Conservation (phyloP, 1,140 invertebrate species). For the Acromyrmex charruanus region DNA sequence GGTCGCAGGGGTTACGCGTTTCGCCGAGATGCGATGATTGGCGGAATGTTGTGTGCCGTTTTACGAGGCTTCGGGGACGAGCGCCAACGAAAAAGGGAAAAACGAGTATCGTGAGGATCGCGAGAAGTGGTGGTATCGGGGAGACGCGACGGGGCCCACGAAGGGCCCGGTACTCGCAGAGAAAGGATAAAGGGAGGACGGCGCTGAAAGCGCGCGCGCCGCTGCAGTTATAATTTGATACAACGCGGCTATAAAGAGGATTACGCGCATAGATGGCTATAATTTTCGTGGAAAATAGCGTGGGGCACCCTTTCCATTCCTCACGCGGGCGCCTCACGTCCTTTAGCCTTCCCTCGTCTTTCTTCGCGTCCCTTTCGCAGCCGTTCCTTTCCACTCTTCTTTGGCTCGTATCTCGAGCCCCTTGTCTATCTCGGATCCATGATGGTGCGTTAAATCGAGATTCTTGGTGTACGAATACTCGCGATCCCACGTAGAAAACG, state of each 20-base stretch:
- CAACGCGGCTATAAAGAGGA: conserved; percentile 76
- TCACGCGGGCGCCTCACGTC: conserved; percentile 44
- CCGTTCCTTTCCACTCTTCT: background rate
- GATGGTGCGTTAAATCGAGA: conserved; percentile 38
- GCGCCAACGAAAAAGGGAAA: conserved; percentile 51
- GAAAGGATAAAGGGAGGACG: background rate
- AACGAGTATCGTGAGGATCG: conserved; percentile 45
- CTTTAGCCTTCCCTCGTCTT: conserved; percentile 36
- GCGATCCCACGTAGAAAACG: background rate
- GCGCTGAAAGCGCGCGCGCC: conserved; percentile 57
- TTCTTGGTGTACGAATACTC: conserved; percentile 15
- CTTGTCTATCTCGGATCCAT: background rate
- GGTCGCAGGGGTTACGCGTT: conserved; percentile 63
- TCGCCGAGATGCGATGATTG: conserved; percentile 74
- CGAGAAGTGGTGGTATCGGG: background rate
- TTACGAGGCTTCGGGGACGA: conserved; percentile 76
- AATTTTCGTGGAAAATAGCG: conserved; percentile 77
- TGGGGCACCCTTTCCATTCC: conserved; percentile 45
- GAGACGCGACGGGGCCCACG: background rate
- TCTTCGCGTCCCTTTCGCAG: conserved; percentile 12
- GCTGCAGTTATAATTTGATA: conserved; percentile 79
- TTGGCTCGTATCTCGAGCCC: background rate
- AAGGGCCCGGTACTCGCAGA: conserved; percentile 10
- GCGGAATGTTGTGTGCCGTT: conserved; percentile 77
- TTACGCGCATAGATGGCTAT: conserved; percentile 76